These are phyloP conservation scores for Armadillidium nasatum DNA, from an alignment of 1,140 invertebrate genomes.

Conservation along the genomic window DNA sequence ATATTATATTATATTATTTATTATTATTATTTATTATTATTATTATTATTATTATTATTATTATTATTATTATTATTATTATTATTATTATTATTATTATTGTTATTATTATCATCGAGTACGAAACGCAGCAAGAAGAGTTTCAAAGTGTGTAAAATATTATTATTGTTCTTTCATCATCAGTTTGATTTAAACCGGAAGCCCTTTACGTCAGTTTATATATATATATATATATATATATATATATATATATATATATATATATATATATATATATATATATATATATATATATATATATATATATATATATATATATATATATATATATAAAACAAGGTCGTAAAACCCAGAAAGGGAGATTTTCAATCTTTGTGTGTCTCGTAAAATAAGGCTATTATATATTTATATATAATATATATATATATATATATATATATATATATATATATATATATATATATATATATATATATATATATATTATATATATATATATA, in stretches of 20 bases:
- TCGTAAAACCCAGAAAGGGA: neutral
- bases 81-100: conserved; percentile 21
- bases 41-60: conserved; percentile 16
- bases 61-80: conserved; percentile 20
- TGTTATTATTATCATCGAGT: conserved; percentile 1
- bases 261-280: neutral
- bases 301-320: conserved; percentile 5
- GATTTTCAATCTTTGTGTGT: no score
- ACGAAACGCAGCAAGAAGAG: no score
- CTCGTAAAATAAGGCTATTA: no score
- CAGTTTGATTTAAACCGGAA: no score
- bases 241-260: conserved; percentile 2
- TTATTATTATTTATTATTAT: conserved; percentile 20
- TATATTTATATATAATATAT: neutral
- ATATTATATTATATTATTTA: conserved; percentile 19
- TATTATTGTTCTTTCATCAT: no score
- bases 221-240: no score
- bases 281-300: neutral
- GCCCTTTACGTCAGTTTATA: no score
- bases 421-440: conserved; percentile 12
- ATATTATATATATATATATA: conserved; percentile 21
- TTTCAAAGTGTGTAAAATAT: no score
- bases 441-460: neutral
- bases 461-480: conserved; percentile 10
- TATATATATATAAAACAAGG: neutral